Conservation (phyloP, 1,140 invertebrate species). For the Acromyrmex echinatior region DNA sequence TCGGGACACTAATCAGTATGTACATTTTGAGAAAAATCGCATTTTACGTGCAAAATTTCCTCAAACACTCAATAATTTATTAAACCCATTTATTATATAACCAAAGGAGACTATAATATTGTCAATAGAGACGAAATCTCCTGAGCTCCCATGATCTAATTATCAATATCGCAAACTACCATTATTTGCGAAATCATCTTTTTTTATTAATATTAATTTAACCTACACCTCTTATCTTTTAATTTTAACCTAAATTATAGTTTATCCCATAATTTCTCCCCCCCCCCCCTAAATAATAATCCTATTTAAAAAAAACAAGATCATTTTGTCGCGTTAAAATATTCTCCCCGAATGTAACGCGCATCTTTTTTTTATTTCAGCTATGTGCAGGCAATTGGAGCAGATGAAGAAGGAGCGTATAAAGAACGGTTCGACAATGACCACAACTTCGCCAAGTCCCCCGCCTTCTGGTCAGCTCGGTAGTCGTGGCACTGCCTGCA, state of each 20-base stretch:
- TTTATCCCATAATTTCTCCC: no score
- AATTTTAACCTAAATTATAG: no score
- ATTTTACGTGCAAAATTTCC: constrained; percentile 6
- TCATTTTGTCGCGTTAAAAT: background rate
- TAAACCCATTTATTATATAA: background rate
- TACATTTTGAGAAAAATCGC: background rate
- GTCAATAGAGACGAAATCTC: background rate
- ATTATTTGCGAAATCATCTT: background rate
- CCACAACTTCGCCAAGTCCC: constrained; percentile 80
- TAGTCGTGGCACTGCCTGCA: constrained; percentile 69
- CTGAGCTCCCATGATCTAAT: background rate
- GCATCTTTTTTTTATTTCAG: constrained; percentile 84
- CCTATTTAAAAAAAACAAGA: background rate
- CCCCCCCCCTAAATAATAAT: no score
- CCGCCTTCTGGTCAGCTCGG: constrained; percentile 69
- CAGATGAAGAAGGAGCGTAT: constrained; percentile 91
- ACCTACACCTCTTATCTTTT: no score
- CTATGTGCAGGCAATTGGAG: constrained; percentile 92
- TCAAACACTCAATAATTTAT: background rate
- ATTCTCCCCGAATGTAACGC: background rate
- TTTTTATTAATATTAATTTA: background rate
- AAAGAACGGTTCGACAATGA: constrained; percentile 86
- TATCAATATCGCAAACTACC: background rate
- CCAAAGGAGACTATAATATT: background rate
- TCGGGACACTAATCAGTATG: background rate